A percentile compares a stretch with the other conserved stretches of the same genome.
Evolutionary conservation across 35 echinoderm and acorn worm species (phyloP).

Genomic region (Anneissia japonica): DNA sequence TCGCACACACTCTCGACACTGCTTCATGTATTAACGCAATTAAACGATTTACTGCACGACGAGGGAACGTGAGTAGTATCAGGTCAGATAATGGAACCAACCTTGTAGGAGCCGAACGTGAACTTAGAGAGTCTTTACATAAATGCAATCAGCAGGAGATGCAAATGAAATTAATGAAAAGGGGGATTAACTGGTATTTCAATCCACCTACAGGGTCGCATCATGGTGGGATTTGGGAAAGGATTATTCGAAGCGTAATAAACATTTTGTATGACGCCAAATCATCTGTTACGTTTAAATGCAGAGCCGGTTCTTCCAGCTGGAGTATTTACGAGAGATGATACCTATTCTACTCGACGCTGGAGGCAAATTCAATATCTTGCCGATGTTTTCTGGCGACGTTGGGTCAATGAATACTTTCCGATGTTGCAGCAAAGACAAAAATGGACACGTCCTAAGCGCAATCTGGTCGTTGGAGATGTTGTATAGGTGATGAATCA

Average conservation of each 20-base stretch:
- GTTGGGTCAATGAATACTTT: no score
- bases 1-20: conserved; percentile 29
- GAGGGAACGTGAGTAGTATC: conserved; percentile 30
- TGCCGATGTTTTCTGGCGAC: no score
- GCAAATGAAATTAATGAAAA: background rate
- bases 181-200: conserved; percentile 23
- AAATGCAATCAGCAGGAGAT: conserved; percentile 27
- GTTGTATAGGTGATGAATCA: no score
- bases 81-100: conserved; percentile 52
- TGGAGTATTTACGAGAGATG: no score
- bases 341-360: no score
- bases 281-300: no score
- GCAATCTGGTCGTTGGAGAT: no score
- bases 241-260: background rate
- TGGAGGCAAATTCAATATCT: no score
- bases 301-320: no score
- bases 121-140: conserved; percentile 21
- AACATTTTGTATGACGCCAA: background rate
- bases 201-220: conserved; percentile 27
- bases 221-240: conserved; percentile 3
- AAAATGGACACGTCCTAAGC: no score
- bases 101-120: conserved; percentile 38
- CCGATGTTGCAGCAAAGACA: no score
- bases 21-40: conserved; percentile 44
- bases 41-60: conserved; percentile 32